phyloP scores from a whole-genome alignment of 2,113 vertebrate genomes.

The Rynchops niger region DNA sequence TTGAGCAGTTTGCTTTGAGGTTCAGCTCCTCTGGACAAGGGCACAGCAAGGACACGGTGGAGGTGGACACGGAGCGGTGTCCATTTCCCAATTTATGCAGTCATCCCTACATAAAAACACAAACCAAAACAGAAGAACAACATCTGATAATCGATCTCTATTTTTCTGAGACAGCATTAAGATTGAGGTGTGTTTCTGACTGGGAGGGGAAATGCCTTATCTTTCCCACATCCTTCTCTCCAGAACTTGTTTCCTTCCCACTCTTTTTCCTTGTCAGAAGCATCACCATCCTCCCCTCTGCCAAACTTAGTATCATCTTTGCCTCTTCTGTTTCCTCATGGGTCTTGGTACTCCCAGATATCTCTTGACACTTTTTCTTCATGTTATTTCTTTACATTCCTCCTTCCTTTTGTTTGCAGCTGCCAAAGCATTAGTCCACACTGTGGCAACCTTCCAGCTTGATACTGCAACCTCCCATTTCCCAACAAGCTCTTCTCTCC shows the following conservation, averaged over 20 bases:
- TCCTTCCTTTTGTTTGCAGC: background rate
- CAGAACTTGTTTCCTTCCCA: background rate
- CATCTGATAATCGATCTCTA: background rate
- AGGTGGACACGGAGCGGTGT: background rate
- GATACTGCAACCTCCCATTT: conserved; percentile 24
- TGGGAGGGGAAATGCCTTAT: background rate
- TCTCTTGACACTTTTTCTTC: background rate
- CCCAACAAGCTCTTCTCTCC: conserved; percentile 16
- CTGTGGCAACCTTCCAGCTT: conserved; percentile 48
- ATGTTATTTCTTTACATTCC: background rate
- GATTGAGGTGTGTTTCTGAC: background rate
- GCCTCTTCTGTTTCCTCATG: background rate
- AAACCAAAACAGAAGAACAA: background rate
- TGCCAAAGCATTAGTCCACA: conserved; percentile 55
- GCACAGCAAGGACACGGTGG: background rate
- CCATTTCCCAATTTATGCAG: background rate
- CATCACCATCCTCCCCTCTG: background rate
- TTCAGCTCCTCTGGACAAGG: background rate
- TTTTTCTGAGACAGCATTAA: background rate
- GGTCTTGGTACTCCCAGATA: background rate
- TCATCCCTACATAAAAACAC: background rate
- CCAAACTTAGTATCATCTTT: conserved; percentile 3
- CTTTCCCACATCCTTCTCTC: background rate
- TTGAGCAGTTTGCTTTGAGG: background rate
- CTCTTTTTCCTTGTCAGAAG: background rate